Base-by-base conservation (phyloP, 2,888 invertebrate genomes). In the Cordilura impudica region DNA sequence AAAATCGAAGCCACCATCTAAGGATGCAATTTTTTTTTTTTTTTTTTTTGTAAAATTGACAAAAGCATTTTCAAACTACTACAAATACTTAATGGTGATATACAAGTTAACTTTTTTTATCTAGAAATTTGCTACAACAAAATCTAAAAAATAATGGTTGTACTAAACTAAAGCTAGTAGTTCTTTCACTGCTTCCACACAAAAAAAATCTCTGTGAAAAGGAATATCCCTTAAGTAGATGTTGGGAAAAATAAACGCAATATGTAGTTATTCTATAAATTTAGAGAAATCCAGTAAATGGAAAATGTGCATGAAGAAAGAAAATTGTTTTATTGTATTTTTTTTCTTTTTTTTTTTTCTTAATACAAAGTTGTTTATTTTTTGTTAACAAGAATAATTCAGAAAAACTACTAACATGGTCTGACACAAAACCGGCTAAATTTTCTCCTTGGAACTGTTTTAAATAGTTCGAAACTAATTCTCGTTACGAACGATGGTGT, bases 251-350 rank as follows among this genome's bases (percentile, higher is more conserved):
- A 39, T 39, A 39, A 2, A 39, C n/a, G 35, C 1, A 39, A 2
- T n/a, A 12, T 31, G 19, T 14, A 14, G 47, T 49, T 51, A 7
- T 29, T 58, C 12, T 39, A 39, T 39, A 39, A 39, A 39, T 56
- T 58, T 29, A 47, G 12, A 65, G n/a, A 12, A 16, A n/a, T 35
- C 35, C n/a, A n/a, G 23, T 61, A 61, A 61, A 74, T 61, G 74
- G 14, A 45, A 61, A 74, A 61, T 61, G 61, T 61, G 47, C 54
- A 74, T 54, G 61, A 61, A n/a, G 8, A 67, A 67, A 61, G 74
- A 66, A 61, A 74, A 74, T 74, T 74, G 61, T 61, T 54, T 74
- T 74, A 31, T 51, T 53, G 49, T 47, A 49, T 49, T 14, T 47
- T 45, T 60, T 51, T 61, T 12, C 31, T 21, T 14, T 26, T 60